Percentiles rank a stretch among this genome's conserved stretches.
phyloP scores from a whole-genome alignment of 2,113 vertebrate genomes.

The Mustela lutreola region DNA sequence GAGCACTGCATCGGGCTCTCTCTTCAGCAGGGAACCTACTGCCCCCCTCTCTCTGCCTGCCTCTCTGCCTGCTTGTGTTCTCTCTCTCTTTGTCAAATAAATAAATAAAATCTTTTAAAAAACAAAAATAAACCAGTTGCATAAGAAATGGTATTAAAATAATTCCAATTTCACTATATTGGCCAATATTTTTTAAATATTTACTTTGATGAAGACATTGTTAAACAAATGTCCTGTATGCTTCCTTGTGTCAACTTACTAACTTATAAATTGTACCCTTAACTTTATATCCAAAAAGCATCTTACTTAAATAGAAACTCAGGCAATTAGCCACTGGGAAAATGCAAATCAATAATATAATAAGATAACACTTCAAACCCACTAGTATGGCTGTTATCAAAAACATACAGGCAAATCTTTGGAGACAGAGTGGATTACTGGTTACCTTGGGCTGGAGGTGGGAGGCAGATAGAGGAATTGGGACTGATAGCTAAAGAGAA shows the following conservation, averaged over 20 bases:
- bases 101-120: no score
- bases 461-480: background rate
- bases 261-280: background rate
- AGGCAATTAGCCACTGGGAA: background rate
- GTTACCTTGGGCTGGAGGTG: background rate
- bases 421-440: background rate
- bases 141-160: background rate
- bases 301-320: conserved; percentile 37
- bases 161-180: background rate
- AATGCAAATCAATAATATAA: conserved; percentile 7
- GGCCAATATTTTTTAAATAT: background rate
- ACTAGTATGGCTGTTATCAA: no score
- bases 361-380: background rate
- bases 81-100: no score
- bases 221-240: background rate
- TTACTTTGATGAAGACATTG: conserved; percentile 5
- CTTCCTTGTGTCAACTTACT: background rate
- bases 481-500: background rate
- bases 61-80: no score
- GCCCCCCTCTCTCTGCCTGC: no score
- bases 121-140: background rate
- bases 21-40: no score
- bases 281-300: background rate
- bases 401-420: background rate
- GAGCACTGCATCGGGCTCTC: no score